These are phyloP conservation scores for Pampusana beccarii DNA, from an alignment of 2,113 vertebrate genomes.

Conservation along the genomic window DNA sequence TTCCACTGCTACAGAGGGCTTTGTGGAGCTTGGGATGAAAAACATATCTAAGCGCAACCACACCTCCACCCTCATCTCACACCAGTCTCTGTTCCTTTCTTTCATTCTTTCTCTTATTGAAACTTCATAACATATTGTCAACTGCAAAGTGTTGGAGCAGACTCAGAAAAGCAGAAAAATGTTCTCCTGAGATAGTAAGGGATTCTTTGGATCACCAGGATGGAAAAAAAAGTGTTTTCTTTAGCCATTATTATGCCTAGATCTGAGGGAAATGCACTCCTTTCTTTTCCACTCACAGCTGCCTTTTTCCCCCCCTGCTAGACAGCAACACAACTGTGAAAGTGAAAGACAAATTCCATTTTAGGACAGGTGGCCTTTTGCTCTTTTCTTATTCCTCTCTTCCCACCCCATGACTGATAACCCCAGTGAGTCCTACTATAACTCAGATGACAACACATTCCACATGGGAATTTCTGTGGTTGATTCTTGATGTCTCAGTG, in stretches of 20 bases:
- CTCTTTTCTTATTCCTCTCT: not conserved
- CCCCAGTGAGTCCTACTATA: not conserved
- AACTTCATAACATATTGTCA: not conserved
- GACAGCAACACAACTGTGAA: not conserved
- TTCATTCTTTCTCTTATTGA: not conserved
- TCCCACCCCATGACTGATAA: not conserved
- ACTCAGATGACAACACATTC: conserved; percentile 75
- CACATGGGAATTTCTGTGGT: conserved; percentile 94
- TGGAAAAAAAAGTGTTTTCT: not conserved
- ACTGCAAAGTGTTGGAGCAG: not conserved
- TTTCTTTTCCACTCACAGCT: not conserved
- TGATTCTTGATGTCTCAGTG: conserved; percentile 97
- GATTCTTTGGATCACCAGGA: not conserved
- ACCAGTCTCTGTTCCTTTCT: not conserved
- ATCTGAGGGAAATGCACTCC: not conserved
- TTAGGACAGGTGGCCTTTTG: not conserved
- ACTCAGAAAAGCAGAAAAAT: not conserved
- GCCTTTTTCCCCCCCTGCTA: not conserved
- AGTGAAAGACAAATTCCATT: not conserved
- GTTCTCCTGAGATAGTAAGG: not conserved
- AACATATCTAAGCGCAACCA: not conserved
- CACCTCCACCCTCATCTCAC: rapidly evolving
- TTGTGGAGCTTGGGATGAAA: not conserved
- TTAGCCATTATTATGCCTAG: not conserved
- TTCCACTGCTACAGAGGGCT: not conserved